Conservation (phyloP, 2,797 vertebrate species). For the Bovichtus diacanthus region DNA sequence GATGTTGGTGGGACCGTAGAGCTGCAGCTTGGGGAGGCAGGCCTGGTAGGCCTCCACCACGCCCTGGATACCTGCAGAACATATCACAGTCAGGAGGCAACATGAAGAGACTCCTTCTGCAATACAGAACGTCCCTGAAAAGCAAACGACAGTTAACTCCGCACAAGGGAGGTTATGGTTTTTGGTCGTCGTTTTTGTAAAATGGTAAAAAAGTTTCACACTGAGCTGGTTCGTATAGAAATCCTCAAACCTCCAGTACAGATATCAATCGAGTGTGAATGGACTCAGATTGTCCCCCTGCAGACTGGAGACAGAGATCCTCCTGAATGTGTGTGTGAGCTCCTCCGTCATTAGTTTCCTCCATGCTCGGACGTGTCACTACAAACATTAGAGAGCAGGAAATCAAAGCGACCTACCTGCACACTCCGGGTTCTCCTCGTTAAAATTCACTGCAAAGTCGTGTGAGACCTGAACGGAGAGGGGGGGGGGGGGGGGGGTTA, state of each 20-base stretch:
- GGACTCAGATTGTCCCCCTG: too few relatives aligned
- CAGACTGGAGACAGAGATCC: too few relatives aligned
- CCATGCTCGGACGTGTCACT: too few relatives aligned
- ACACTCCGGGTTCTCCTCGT: slow-evolving; percentile 91
- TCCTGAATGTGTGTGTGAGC: too few relatives aligned
- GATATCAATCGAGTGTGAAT: too few relatives aligned
- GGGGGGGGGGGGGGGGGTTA: background rate
- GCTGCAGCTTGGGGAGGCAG: slow-evolving; percentile 96
- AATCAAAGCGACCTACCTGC: slow-evolving; percentile 82
- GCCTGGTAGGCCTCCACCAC: slow-evolving; percentile 98
- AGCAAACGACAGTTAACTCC: background rate
- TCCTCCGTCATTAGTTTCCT: too few relatives aligned
- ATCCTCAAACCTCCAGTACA: too few relatives aligned
- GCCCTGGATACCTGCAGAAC: slow-evolving; percentile 92
- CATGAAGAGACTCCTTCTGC: background rate
- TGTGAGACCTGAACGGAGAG: slow-evolving; percentile 86
- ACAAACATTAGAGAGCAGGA: too few relatives aligned
- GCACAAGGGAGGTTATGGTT: too few relatives aligned
- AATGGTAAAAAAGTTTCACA: too few relatives aligned
- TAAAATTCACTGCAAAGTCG: slow-evolving; percentile 92
- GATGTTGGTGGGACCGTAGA: slow-evolving; percentile 97
- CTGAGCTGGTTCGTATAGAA: too few relatives aligned
- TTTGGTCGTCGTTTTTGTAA: too few relatives aligned
- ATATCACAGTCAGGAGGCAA: background rate
- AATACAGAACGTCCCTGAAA: background rate